Evolutionary conservation across 1,140 invertebrate genomes (phyloP).

Genomic region (Leptopilina clavipes): DNA sequence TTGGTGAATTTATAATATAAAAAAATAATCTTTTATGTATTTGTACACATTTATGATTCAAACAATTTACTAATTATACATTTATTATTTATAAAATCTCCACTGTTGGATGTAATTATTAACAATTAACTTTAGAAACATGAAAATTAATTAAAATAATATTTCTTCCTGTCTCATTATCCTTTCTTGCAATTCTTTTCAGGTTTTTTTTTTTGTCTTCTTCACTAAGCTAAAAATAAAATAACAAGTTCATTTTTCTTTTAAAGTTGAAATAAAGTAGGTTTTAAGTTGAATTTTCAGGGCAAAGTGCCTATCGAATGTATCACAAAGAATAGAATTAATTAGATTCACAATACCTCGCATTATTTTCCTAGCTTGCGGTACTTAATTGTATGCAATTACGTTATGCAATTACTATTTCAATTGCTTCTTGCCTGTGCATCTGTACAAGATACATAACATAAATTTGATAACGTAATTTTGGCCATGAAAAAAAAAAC

Average conservation of each 20-base stretch:
- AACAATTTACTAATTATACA: too few relatives aligned
- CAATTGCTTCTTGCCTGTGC: conserved; percentile 54
- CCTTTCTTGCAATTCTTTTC: not conserved
- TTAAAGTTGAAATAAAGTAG: not conserved
- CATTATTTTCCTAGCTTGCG: conserved; percentile 53
- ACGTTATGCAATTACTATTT: conserved; percentile 55
- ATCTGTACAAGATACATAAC: conserved; percentile 23
- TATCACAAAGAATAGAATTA: conserved; percentile 51
- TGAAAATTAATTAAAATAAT: too few relatives aligned
- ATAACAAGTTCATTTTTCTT: not conserved
- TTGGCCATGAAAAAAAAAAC: conserved; percentile 17
- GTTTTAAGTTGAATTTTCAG: not conserved
- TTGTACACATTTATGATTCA: too few relatives aligned
- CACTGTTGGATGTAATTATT: too few relatives aligned
- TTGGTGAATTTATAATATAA: too few relatives aligned
- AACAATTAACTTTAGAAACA: too few relatives aligned
- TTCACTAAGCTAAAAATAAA: conserved; percentile 5
- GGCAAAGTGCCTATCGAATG: conserved; percentile 10
- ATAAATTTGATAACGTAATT: conserved; percentile 25
- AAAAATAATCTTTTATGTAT: too few relatives aligned
- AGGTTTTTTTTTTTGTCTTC: not conserved
- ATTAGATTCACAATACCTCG: conserved; percentile 50
- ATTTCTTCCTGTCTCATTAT: not conserved
- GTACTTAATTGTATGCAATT: conserved; percentile 61
- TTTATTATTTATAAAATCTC: too few relatives aligned